Evolutionary conservation across 2,888 invertebrate genomes (phyloP), one percentile per base, ranked within the genome.

Genomic region (Tholera decimalis): DNA sequence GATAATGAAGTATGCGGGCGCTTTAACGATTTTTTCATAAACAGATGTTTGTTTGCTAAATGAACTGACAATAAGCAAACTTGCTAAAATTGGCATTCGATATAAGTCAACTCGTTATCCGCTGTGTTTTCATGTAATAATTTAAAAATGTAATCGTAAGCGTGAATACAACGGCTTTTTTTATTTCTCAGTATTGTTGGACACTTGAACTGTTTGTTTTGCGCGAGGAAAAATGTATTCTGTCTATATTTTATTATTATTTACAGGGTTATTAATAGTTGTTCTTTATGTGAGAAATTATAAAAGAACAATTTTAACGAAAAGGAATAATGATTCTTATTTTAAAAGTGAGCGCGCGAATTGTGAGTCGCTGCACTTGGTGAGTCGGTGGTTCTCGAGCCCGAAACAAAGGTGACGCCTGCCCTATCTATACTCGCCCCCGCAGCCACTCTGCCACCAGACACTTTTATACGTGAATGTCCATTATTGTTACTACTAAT

Each of bases 351-450:
- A 61, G 58, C 71, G 73, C 68, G 76, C 67, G 73, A 73, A 73
- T 84, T 66, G 73, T 77, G 70, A 76, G 73, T 65, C 77, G 72
- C 65, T 83, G 79, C 80, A 87, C 85, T 84, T 77, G 80, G 47
- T 13, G 46, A n/a, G 8, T 26, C 44, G 46, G 20, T 47, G 18
- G 47, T 18, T 28, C 41, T 41, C 41, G 41, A 22, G 41, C 74
- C 74, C 73, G 77, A 85, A 83, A 91, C 91, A 90, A 91, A 89
- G 89, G 87, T 85, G 86, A 79, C 77, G 80, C 88, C 87, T 91
- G 91, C 92, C 84, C 86, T 92, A 90, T 92, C 92, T 90, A 83
- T 85, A 80, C 86, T 80, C 78, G 82, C 85, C 82, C 85, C 82
- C 83, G 54, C 71, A 70, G 75, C 83, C 83, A 84, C 86, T 85